Percentiles rank a stretch among this genome's conserved stretches.
These are phyloP conservation scores for Jacana jacana DNA, from an alignment of 2,113 vertebrate species.

Conservation along the genomic window DNA sequence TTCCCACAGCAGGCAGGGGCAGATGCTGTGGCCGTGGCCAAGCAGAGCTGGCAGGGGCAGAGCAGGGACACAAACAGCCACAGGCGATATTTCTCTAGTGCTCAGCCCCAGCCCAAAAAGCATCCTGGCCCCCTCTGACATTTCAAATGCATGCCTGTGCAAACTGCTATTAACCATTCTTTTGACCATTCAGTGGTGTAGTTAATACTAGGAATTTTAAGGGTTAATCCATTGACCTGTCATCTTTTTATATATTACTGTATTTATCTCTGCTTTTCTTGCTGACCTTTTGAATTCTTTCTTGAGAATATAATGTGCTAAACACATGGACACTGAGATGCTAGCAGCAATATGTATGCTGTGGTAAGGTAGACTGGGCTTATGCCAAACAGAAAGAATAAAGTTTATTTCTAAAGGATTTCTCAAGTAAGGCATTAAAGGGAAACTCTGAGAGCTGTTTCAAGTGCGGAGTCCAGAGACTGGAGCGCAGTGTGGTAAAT, in stretches of 20 bases:
- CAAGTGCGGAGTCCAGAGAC: not conserved
- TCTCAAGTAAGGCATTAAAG: not conserved
- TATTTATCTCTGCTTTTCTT: constrained; percentile 13
- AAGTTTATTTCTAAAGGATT: not conserved
- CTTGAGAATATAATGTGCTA: not conserved
- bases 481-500: not conserved
- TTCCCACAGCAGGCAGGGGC: not conserved
- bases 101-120: not conserved
- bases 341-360: not conserved
- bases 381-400: not conserved
- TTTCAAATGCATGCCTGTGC: accelerated
- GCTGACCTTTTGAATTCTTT: constrained; percentile 8
- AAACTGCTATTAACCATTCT: not conserved
- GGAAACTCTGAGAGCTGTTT: not conserved
- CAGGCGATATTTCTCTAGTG: accelerated
- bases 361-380: not conserved
- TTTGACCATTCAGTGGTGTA: not conserved
- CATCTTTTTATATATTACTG: not conserved
- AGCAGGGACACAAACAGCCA: not conserved
- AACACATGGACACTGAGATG: not conserved
- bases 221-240: constrained; percentile 27
- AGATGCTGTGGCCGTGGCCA: accelerated
- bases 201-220: not conserved
- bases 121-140: not conserved
- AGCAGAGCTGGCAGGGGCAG: not conserved